A percentile compares a stretch with the other conserved stretches of the same genome.
phyloP scores from a whole-genome alignment of 2,888 invertebrate genomes.

The Imbricaverruca yamaguchii region DNA sequence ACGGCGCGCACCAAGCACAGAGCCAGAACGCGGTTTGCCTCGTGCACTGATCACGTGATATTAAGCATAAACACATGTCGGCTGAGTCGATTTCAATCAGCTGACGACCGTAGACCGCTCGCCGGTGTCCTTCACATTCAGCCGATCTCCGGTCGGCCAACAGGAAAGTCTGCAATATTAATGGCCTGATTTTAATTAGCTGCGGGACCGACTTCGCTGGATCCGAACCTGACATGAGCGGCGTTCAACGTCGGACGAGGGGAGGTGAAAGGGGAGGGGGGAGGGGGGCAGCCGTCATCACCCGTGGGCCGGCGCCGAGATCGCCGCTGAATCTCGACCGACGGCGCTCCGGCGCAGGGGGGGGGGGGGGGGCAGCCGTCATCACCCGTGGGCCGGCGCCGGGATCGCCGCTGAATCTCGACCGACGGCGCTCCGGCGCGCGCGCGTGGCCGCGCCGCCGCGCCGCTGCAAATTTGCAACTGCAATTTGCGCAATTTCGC shows the following conservation, averaged over 20 bases:
- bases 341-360: not conserved
- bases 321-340: no score
- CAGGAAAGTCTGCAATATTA: constrained; percentile 7
- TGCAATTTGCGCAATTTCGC: constrained; percentile 2
- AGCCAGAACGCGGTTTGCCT: no score
- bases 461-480: constrained; percentile 3
- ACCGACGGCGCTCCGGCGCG: not conserved
- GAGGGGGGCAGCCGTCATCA: not conserved
- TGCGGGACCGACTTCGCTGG: not conserved
- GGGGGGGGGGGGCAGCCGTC: not conserved
- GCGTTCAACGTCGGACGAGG: not conserved
- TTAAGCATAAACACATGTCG: no score
- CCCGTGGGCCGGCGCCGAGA: not conserved
- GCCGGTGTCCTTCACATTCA: not conserved
- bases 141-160: not conserved
- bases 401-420: no score
- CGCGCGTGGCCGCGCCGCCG: not conserved
- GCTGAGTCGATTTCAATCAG: not conserved
- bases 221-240: not conserved
- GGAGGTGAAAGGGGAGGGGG: not conserved
- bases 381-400: not conserved
- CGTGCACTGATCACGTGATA: no score
- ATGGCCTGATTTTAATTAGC: constrained; percentile 2
- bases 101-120: not conserved
- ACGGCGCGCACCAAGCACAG: no score